These are phyloP conservation scores for Promerops cafer DNA, from an alignment of 2,113 vertebrate genomes.

Conservation along the genomic window DNA sequence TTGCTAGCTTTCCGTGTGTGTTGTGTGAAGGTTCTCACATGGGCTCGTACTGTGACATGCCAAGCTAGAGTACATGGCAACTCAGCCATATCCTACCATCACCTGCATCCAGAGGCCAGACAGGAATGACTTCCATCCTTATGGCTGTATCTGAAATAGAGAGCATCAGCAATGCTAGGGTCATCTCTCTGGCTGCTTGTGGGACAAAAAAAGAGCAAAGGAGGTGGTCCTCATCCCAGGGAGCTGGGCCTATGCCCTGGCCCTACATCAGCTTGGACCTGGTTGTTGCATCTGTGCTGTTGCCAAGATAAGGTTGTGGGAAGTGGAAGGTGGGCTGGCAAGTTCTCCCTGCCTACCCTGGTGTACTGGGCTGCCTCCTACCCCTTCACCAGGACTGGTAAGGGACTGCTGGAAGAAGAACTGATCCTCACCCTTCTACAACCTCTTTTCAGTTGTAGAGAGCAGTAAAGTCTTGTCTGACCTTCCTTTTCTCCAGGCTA, in stretches of 20 bases:
- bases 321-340: background rate
- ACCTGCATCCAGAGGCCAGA: background rate
- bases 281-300: background rate
- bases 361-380: background rate
- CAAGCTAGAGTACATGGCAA: background rate
- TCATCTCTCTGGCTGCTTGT: background rate
- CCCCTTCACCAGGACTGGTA: background rate
- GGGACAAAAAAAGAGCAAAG: background rate
- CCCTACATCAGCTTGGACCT: background rate
- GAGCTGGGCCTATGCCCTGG: too few relatives aligned
- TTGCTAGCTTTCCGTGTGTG: background rate
- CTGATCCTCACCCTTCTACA: accelerated
- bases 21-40: background rate
- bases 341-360: background rate
- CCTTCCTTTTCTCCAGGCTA: background rate
- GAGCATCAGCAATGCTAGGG: background rate
- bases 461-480: background rate
- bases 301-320: background rate
- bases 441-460: background rate
- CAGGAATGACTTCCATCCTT: background rate
- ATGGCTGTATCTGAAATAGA: background rate
- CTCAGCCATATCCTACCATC: background rate
- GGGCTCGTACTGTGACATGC: background rate
- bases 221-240: background rate
- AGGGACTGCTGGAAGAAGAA: background rate